Base-by-base conservation (phyloP, 2,113 vertebrate genomes). In the Paradoxurus hermaphroditus region DNA sequence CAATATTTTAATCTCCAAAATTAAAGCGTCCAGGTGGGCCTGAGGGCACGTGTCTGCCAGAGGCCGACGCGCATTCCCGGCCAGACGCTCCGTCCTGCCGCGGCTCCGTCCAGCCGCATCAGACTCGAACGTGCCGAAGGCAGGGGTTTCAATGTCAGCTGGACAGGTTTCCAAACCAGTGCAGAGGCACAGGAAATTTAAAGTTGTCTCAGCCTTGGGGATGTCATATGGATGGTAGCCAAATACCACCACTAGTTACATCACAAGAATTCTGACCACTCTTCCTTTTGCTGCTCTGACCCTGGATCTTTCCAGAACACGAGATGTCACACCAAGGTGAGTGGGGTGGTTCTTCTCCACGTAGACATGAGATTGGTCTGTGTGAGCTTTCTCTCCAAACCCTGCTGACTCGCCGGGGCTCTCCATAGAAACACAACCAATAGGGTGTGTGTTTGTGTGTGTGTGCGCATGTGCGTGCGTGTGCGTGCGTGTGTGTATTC, bases 171-270 rank as follows among this genome's bases (percentile, higher is more conserved):
- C 51, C 44, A 75, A 68, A 51, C 59, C 41, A 18, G 4, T 27
- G 51, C 14, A 19, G 56, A 82, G 36, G 62, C 31, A 15, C 0
- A 7, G 51, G 27, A 62, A 62, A 34, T 6, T 7, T 29, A 34
- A 36, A 92, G 29, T 6, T 0, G 3, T n/a, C 86, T 94, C 65
- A 95, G 68, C 86, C 83, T 65, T 46, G 23, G 18, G 21, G 62
- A 79, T 72, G 94, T 13, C 27, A 0, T 7, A 0, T 0, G 7
- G 14, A 27, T 29, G 46, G 62, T 12, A 95, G 88, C 94, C 36
- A 27, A 97, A 95, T 12, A 49, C n/a, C 72, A 68, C 88, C 81
- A 49, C 62, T 78, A 56, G 44, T 46, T 94, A 65, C 31, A 56
- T 56, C 6, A 9, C 91, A 62, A 39, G 39, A 16, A 4, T 67